These are phyloP conservation scores for Typhlichthys eigenmanni DNA, from an alignment of 2,797 vertebrate species.

Conservation along the genomic window DNA sequence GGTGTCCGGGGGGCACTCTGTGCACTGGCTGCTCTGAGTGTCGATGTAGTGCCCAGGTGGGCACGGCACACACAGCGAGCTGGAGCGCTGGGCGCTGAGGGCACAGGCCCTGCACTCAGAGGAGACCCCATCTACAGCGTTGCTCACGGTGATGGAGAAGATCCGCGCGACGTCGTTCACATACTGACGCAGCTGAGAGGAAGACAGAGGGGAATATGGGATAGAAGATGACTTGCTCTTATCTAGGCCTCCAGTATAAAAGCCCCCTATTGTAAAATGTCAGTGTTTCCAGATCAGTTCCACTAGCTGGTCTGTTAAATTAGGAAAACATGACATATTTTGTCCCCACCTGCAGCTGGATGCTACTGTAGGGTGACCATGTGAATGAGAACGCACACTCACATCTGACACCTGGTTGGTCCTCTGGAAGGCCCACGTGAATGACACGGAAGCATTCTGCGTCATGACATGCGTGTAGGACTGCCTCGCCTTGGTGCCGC, in stretches of 20 bases:
- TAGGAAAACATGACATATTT: too few species aligned
- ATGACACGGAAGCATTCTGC: constrained; percentile 91
- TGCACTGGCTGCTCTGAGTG: constrained; percentile 84
- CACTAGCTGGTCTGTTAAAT: too few species aligned
- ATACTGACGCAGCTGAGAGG: constrained; percentile 81
- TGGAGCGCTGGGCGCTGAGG: constrained; percentile 78
- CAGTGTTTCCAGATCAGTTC: too few species aligned
- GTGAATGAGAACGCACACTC: constrained; percentile 60
- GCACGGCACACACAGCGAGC: constrained; percentile 92
- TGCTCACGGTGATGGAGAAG: constrained; percentile 89
- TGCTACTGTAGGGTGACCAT: background rate
- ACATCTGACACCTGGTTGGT: constrained; percentile 90
- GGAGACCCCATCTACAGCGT: constrained; percentile 87
- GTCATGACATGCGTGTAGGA: constrained; percentile 89
- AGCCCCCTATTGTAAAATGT: too few species aligned
- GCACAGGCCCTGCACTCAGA: constrained; percentile 90
- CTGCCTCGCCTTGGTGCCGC: constrained; percentile 86
- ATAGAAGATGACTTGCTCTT: too few species aligned
- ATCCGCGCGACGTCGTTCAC: constrained; percentile 89
- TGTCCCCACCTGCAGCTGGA: too few species aligned
- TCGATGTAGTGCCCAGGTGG: constrained; percentile 91
- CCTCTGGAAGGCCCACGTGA: constrained; percentile 98
- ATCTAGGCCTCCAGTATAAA: too few species aligned
- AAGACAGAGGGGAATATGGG: background rate
- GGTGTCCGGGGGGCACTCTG: constrained; percentile 87